Percentiles rank a stretch among this genome's conserved stretches.
Conservation (phyloP, 2,797 vertebrate species). For the Glyptemys insculpta region DNA sequence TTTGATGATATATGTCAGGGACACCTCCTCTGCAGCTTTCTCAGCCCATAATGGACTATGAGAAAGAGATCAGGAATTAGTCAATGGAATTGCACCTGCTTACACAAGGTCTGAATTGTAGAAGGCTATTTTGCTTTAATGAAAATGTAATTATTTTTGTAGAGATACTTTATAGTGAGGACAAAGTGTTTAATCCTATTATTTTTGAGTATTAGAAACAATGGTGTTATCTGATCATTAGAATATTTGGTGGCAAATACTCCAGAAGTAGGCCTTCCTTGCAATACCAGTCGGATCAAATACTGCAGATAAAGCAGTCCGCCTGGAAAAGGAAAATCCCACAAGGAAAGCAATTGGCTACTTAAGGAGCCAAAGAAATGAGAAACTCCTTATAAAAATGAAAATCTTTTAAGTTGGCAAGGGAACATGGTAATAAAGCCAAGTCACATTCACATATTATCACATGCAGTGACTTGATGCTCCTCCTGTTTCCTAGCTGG, state of each 20-base stretch:
- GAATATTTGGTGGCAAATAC: background rate
- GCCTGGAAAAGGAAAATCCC: background rate
- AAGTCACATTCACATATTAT: background rate
- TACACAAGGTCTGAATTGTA: background rate
- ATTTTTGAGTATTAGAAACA: background rate
- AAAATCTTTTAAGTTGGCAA: background rate
- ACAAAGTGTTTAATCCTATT: background rate
- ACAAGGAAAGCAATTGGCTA: background rate
- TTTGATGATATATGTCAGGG: background rate
- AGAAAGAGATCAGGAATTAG: background rate
- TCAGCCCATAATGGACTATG: background rate
- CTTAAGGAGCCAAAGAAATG: background rate
- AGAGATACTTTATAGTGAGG: background rate
- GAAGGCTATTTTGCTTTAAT: background rate
- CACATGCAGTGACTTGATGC: background rate
- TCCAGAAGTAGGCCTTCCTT: background rate
- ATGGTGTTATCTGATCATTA: background rate
- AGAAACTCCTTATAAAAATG: background rate
- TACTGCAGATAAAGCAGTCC: background rate
- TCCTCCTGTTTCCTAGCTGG: constrained; percentile 57
- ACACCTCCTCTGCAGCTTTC: background rate
- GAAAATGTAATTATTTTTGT: background rate
- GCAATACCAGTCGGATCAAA: background rate
- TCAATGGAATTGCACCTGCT: background rate
- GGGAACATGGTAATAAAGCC: background rate